A percentile compares a stretch with the other conserved stretches of the same genome.
These are phyloP conservation scores for Arenaria interpres DNA, from an alignment of 2,113 vertebrate species.

Conservation along the genomic window DNA sequence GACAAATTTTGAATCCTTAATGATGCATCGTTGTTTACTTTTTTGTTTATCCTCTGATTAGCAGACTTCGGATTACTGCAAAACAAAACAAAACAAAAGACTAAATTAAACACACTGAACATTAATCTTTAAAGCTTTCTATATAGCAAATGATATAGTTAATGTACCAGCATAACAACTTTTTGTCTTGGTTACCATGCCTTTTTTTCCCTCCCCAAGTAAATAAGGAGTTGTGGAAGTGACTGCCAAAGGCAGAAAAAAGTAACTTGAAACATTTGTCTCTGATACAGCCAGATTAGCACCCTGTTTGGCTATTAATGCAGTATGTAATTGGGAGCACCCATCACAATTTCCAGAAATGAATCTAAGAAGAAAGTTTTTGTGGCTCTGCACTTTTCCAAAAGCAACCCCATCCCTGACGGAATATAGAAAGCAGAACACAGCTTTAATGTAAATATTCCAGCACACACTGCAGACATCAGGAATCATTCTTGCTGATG, in stretches of 20 bases:
- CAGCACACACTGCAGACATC: not conserved
- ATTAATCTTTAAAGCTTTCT: not conserved
- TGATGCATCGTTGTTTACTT: constrained; percentile 93
- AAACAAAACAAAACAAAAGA: not conserved
- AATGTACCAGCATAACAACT: not conserved
- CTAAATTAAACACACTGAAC: not conserved
- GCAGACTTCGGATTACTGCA: constrained; percentile 90
- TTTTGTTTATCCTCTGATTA: constrained; percentile 94
- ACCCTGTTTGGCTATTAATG: not conserved
- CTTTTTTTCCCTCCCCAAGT: not conserved
- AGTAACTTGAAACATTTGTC: not conserved
- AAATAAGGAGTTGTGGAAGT: not conserved
- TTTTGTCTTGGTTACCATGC: not conserved
- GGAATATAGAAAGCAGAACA: not conserved
- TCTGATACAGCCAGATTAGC: not conserved
- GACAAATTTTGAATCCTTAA: constrained; percentile 94
- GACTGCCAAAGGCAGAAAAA: not conserved
- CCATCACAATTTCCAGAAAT: not conserved
- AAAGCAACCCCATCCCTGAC: not conserved
- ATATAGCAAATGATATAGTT: not conserved
- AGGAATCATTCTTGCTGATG: not conserved
- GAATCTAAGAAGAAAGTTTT: not conserved
- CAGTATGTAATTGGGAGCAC: not conserved
- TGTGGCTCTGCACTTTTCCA: not conserved
- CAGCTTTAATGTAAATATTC: not conserved